phyloP scores from a whole-genome alignment of 1,140 invertebrate genomes.

The Camponotus floridanus region DNA sequence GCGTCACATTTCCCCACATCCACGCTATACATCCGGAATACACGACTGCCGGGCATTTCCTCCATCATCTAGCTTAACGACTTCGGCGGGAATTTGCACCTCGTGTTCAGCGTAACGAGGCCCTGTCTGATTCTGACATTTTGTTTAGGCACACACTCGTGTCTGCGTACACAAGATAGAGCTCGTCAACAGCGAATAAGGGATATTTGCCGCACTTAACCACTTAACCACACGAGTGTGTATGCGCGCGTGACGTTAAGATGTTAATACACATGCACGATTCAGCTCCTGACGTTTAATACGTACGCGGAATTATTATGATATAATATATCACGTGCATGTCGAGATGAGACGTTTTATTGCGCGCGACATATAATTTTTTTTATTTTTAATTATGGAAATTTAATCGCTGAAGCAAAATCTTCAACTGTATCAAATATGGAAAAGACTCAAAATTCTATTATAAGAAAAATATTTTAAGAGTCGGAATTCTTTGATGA shows the following conservation, averaged over 20 bases:
- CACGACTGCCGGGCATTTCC: slow-evolving; percentile 33
- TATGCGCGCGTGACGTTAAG: slow-evolving; percentile 37
- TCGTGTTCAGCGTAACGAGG: slow-evolving; percentile 52
- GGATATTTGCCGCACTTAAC: slow-evolving; percentile 46
- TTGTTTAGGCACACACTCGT: slow-evolving; percentile 27
- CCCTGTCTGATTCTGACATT: slow-evolving; percentile 54
- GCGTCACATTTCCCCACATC: slow-evolving; percentile 54
- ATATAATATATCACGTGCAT: slow-evolving; percentile 9
- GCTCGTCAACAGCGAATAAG: slow-evolving; percentile 36
- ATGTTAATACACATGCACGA: slow-evolving; percentile 34
- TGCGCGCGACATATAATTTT: neutral
- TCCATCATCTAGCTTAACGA: slow-evolving; percentile 40
- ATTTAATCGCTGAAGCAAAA: neutral
- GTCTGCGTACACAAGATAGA: slow-evolving; percentile 33
- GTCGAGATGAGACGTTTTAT: neutral
- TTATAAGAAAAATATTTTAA: neutral
- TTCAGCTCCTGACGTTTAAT: slow-evolving; percentile 42
- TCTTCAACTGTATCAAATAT: neutral
- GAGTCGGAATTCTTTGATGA: neutral
- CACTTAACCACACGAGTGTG: slow-evolving; percentile 29
- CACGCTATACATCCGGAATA: slow-evolving; percentile 26
- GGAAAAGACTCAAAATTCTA: neutral
- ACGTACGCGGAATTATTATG: slow-evolving; percentile 7
- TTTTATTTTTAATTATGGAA: neutral
- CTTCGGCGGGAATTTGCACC: slow-evolving; percentile 44